Evolutionary conservation across 2,888 invertebrate genomes (phyloP), one percentile per base, ranked within the genome.

Genomic region (Busseola fusca): DNA sequence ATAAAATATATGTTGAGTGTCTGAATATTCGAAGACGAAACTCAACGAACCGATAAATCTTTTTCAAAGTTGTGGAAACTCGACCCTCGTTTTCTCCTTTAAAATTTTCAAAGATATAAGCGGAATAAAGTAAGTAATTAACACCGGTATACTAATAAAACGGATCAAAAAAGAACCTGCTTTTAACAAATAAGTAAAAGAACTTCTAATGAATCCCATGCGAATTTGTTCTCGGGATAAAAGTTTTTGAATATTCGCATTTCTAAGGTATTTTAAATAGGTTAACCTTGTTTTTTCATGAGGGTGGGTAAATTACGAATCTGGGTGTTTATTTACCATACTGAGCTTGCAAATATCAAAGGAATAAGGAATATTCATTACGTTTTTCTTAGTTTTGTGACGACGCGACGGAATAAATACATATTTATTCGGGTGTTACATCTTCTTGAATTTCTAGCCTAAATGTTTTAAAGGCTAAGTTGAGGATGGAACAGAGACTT

Each of bases 251-350:
- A 65, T 81, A 63, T 63, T 77, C 72, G 34, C 62, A 48, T 62
- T 77, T 34, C 12, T 77, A 42, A 54, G 54, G 57, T 64, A 54
- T 52, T 76, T 54, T 81, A 54, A 81, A n/a, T n/a, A n/a, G n/a
- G 77, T 76, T 69, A 70, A 56, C 58, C 3, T 56, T 82, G 78
- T 64, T 64, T 78, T 71, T 78, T 66, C 78, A 78, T 78, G 58
- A 71, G 54, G 50, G 64, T 37, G 14, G 52, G 64, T 42, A 45
- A 65, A 68, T 80, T 45, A 64, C 37, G 14, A 58, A 66, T 64
- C 58, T 56, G 57, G 54, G 62, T 56, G 42, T 56, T 78, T 77
- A 45, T 65, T 81, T 81, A 58, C 57, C 81, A 71, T 78, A 71
- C 82, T 77, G 64, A 65, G 48, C 52, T 68, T 56, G 78, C 37